A percentile compares a stretch with the other conserved stretches of the same genome.
These are phyloP conservation scores for Sphenopsis melanotis DNA, from an alignment of 2,797 vertebrate species.

Conservation along the genomic window DNA sequence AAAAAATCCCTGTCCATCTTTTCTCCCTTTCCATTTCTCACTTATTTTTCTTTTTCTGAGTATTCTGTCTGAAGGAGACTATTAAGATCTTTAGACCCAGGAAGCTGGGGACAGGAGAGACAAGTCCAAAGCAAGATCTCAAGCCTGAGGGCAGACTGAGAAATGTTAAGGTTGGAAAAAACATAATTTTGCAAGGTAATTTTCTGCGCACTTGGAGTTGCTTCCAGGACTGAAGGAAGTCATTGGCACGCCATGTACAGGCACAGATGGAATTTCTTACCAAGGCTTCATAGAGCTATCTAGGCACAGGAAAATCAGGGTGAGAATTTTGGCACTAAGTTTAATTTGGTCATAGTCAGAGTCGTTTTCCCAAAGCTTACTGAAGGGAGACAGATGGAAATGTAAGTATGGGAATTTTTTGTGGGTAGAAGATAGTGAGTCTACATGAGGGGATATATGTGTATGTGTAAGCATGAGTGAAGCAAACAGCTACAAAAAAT, in stretches of 20 bases:
- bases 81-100: neutral
- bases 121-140: neutral
- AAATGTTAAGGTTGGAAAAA: neutral
- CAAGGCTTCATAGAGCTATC: neutral
- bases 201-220: neutral
- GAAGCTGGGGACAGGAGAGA: neutral
- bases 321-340: neutral
- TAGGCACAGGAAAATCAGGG: neutral
- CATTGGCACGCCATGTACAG: accelerated
- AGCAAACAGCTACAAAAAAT: neutral
- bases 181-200: neutral
- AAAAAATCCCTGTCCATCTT: neutral
- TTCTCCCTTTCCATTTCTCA: neutral
- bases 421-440: neutral
- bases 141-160: neutral
- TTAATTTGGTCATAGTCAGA: neutral
- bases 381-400: neutral
- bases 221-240: neutral
- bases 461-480: neutral
- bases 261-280: neutral
- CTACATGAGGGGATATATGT: accelerated
- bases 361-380: neutral
- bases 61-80: neutral
- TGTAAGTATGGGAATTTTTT: neutral
- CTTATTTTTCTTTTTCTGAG: neutral